Evolutionary conservation across 2,888 invertebrate genomes (phyloP), one percentile per base, ranked within the genome.

Genomic region (Branchipolynoe longqiensis): DNA sequence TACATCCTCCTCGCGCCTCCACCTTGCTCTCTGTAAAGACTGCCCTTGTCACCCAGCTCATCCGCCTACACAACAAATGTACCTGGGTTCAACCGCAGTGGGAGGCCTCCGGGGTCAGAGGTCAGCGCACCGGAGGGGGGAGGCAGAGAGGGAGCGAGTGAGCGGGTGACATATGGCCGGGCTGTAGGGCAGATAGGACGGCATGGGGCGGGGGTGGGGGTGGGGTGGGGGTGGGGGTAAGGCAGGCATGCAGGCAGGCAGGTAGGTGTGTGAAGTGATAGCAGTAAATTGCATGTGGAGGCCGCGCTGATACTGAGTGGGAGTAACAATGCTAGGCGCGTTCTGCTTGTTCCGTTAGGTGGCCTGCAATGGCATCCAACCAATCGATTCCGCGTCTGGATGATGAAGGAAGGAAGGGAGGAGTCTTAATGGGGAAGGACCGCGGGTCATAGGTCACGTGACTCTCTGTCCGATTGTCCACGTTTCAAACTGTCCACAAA

Each of bases 161-260:
- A 31, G 64, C 14, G 69, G 69, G 69, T 69, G 69, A 69, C 69
- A 69, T 69, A 69, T 69, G 69, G 69, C 33, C 18, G 25, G 69
- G 36, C 62, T 31, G 31, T 62, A 62, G 14, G 69, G 38, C 48
- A 69, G 69, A 38, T 69, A 69, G 18, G 48, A 18, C n/a, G 48
- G 36, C 69, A 18, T 31, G 62, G 33, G 69, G 69, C 33, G 38
- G 36, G 18, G 38, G 3, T 18, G 58, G 62, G 62, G 1, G 18
- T 48, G 18, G 8, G 48, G 8, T 48, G n/a, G n/a, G n/a, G n/a
- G n/a, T n/a, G n/a, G n/a, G n/a, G n/a, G n/a, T n/a, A n/a, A n/a
- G n/a, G n/a, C n/a, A n/a, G n/a, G n/a, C n/a, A n/a, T n/a, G n/a
- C n/a, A n/a, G n/a, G n/a, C n/a, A n/a, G n/a, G n/a, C n/a, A n/a